Base-by-base conservation (phyloP, 2,113 vertebrate species). In the Hydrochoerus hydrochaeris region DNA sequence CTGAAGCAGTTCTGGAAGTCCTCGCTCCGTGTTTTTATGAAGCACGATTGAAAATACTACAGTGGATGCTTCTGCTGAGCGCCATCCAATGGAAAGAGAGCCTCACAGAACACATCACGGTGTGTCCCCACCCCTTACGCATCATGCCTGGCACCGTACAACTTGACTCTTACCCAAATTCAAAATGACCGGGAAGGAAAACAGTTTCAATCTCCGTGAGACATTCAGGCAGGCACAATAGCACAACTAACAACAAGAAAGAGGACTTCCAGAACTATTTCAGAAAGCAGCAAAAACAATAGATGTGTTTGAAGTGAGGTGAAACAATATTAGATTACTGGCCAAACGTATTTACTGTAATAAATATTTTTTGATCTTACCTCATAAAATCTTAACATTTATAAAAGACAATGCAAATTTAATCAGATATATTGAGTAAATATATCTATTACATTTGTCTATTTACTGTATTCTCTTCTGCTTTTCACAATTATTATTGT, bases 381-480 rank as follows among this genome's bases (percentile, higher is more conserved):
- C 58, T 9, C 24, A 20, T 60, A 75, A 41, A 24, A 86, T 67
- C 93, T 91, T 94, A 97, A 65, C 63, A 82, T 90, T 84, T 71
- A 65, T 26, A 87, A n/a, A 90, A 81, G 41, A 16, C 1, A 69
- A 58, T 82, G 3, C 6, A 87, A 80, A 90, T 89, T 57, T 82
- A 62, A 67, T 71, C 41, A 83, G 28, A 28, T 78, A 57, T 58
- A 73, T 20, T 95, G 49, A 93, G 5, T 82, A 41, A 87, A 46
- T 57, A 44, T 54, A 38, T 62, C 69, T 88, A 20, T 57, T 86
- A 77, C 5, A 63, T 86, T 87, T 94, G 60, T 30, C 41, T 83
- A 3, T 85, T 87, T 57, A 91, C 19, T 83, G 35, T 0, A 3
- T 2, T 75, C 95, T 95, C 30, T 73, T 91, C 0, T 19, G 32